Evolutionary conservation across 2,888 invertebrate species (phyloP), one percentile per base, ranked within the genome.

Genomic region (Oeneis ivallda): DNA sequence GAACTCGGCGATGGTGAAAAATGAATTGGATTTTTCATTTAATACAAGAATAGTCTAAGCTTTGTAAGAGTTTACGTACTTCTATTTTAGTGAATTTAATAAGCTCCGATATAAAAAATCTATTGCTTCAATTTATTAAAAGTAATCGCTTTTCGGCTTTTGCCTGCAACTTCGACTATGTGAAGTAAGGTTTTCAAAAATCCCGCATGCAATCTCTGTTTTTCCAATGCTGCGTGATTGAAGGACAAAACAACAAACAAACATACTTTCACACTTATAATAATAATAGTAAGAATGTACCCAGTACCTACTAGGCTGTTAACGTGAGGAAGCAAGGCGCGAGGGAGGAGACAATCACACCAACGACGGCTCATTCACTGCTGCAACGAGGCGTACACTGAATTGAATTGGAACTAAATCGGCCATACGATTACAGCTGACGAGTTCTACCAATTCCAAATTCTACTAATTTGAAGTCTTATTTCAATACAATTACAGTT

Each of bases 321-420:
- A 59, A 59, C 34, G 47, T 32, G 17, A 49, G 59, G 59, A 47
- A 37, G 32, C 11, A n/a, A 13, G 59, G 70, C 72, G 64, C 65
- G 68, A 66, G 57, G 74, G 73, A 71, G 70, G 76, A 76, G 78
- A 87, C 87, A 88, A 89, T 89, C 85, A 84, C 83, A 74, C 76
- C 82, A 82, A 89, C 87, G 87, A 9, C 37, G 37, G 88, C 86
- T 89, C 86, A 87, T 87, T 89, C 89, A 82, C 77, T 80, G 83
- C 84, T 86, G 86, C 86, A 85, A 85, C 85, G 88, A 89, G 83
- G 84, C 87, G 86, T 83, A 83, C 76, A 82, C 79, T 85, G 87
- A 87, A 89, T 89, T 88, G 87, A 89, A 89, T 90, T 89, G 87
- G 84, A 86, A 88, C 85, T 84, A 90, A 90, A 89, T 88, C 87